Evolutionary conservation across 2,797 vertebrate genomes (phyloP).

Genomic region (Cynodonichthys magdalenae): DNA sequence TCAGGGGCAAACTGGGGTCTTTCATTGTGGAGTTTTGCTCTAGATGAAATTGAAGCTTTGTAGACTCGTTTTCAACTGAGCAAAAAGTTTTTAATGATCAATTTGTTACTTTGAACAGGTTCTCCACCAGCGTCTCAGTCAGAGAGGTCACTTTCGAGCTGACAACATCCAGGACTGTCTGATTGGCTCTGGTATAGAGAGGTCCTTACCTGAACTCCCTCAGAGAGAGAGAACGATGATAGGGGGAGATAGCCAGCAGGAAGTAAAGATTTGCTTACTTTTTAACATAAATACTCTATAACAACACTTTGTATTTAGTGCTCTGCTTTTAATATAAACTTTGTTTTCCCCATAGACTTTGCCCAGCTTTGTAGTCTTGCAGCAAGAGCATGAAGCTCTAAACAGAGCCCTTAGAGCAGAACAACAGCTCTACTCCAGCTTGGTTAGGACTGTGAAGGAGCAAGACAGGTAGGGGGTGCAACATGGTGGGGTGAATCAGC

Average conservation of each 20-base stretch:
- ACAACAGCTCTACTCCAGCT: constrained; percentile 87
- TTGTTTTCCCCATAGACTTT: constrained; percentile 56
- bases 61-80: neutral
- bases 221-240: constrained; percentile 83
- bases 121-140: constrained; percentile 73
- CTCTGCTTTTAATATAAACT: constrained; percentile 19
- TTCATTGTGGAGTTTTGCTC: constrained; percentile 13
- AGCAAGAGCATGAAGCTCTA: constrained; percentile 84
- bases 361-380: constrained; percentile 64
- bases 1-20: constrained; percentile 3
- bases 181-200: constrained; percentile 57
- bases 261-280: constrained; percentile 59
- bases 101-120: constrained; percentile 62
- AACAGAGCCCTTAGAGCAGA: constrained; percentile 88
- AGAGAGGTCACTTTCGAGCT: constrained; percentile 46
- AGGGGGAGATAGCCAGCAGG: constrained; percentile 81
- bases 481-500: neutral
- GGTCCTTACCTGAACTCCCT: constrained; percentile 71
- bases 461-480: constrained; percentile 84
- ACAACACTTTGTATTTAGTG: constrained; percentile 1
- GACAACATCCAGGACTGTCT: constrained; percentile 54
- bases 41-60: constrained; percentile 2
- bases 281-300: neutral
- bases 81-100: neutral
- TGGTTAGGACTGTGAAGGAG: constrained; percentile 89